A percentile compares a stretch with the other conserved stretches of the same genome.
Conservation (phyloP, 2,113 vertebrate genomes). For the Strigops habroptila region DNA sequence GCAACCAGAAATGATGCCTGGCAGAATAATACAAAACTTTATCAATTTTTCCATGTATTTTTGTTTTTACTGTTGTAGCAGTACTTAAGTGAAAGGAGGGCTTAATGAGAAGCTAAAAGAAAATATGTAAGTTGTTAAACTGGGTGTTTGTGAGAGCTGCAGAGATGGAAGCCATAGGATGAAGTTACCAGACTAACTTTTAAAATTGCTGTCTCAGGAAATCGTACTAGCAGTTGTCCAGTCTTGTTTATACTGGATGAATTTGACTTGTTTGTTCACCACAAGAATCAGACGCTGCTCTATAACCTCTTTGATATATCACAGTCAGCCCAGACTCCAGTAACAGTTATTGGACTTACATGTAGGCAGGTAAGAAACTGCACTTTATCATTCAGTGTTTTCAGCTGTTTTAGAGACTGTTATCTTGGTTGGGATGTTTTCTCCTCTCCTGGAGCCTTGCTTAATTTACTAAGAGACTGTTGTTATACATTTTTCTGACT, state of each 20-base stretch:
- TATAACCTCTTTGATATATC: conserved; percentile 96
- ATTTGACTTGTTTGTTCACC: conserved; percentile 95
- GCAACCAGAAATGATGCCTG: neutral
- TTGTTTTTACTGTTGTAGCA: neutral
- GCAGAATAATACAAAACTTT: neutral
- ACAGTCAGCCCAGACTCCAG: conserved; percentile 92
- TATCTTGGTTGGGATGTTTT: neutral
- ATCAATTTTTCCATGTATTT: neutral
- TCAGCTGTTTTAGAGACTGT: neutral
- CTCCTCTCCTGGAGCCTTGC: neutral
- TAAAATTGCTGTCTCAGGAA: conserved; percentile 72
- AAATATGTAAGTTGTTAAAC: neutral
- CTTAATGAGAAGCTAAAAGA: neutral
- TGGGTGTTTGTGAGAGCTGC: neutral
- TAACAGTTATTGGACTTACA: conserved; percentile 91
- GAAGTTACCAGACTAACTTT: neutral
- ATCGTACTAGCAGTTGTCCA: conserved; percentile 85
- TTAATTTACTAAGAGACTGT: neutral
- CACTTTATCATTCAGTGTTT: neutral
- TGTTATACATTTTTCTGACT: neutral
- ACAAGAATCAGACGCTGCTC: conserved; percentile 95
- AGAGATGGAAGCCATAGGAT: neutral
- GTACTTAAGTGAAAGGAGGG: fast-evolving
- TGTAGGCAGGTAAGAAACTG: conserved; percentile 86
- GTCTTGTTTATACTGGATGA: conserved; percentile 93